Conservation (phyloP, 2,888 invertebrate genomes). For the Acleris holmiana region DNA sequence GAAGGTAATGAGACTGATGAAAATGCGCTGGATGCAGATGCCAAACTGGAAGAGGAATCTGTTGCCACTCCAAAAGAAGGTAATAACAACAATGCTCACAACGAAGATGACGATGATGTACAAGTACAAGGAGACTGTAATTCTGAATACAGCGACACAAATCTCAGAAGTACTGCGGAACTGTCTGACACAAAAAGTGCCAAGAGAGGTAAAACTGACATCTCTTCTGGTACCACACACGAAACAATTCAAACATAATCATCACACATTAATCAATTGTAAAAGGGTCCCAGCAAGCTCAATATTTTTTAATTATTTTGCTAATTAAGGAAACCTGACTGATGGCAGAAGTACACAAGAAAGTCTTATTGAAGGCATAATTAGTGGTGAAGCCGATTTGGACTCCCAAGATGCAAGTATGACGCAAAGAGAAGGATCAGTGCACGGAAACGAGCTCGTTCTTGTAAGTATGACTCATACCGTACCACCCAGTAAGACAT, state of each 20-base stretch:
- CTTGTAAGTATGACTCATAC: constrained; percentile 75
- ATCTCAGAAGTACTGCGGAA: constrained; percentile 69
- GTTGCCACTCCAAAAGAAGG: constrained; percentile 63
- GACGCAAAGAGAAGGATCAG: constrained; percentile 64
- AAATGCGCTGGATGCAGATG: constrained; percentile 20
- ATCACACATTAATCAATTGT: constrained; percentile 59
- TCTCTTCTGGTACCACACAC: constrained; percentile 76
- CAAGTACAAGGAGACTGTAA: constrained; percentile 76
- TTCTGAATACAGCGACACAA: constrained; percentile 71
- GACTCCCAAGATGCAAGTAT: constrained; percentile 81
- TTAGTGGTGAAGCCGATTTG: constrained; percentile 76
- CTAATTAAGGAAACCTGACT: constrained; percentile 80
- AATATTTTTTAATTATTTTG: constrained; percentile 82
- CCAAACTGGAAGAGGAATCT: constrained; percentile 56
- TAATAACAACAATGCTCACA: constrained; percentile 69
- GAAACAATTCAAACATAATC: constrained; percentile 71
- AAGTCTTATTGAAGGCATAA: constrained; percentile 79
- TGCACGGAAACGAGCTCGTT: constrained; percentile 69
- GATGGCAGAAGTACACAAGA: constrained; percentile 75
- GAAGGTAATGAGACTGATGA: constrained; percentile 33
- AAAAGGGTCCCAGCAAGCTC: constrained; percentile 80
- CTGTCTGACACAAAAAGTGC: constrained; percentile 69
- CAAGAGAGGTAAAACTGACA: constrained; percentile 73
- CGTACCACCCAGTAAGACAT: constrained; percentile 61
- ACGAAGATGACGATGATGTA: constrained; percentile 84